Percentiles rank a stretch among this genome's conserved stretches.
Evolutionary conservation across 2,888 invertebrate genomes (phyloP).

Genomic region (Hedychridium roseum): DNA sequence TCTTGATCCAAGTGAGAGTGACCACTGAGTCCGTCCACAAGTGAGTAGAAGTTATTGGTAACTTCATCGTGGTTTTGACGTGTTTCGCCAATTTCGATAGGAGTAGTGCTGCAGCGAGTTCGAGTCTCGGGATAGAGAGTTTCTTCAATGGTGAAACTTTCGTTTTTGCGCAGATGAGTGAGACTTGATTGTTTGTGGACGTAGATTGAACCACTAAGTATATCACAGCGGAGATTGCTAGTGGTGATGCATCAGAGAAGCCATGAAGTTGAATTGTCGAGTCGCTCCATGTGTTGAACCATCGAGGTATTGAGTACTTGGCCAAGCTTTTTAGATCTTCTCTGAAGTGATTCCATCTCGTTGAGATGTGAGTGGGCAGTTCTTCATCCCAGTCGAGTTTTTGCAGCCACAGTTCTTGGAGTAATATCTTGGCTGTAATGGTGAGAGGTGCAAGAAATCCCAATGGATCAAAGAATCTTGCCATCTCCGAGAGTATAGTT

Average conservation of each 20-base stretch:
- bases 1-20: too few species aligned
- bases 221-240: conserved; percentile 21
- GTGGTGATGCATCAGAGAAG: conserved; percentile 28
- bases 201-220: conserved; percentile 12
- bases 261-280: conserved; percentile 27
- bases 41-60: too few species aligned
- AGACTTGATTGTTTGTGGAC: background rate
- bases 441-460: conserved; percentile 18
- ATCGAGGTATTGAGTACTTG: conserved; percentile 17
- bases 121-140: too few species aligned
- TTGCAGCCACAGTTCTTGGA: conserved; percentile 23
- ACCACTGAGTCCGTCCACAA: too few species aligned
- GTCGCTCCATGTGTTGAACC: conserved; percentile 15
- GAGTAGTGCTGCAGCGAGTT: too few species aligned
- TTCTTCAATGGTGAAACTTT: too few species aligned
- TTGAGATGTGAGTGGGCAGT: conserved; percentile 2
- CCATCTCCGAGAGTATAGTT: too few species aligned
- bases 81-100: too few species aligned
- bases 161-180: background rate
- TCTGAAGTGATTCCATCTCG: conserved; percentile 18
- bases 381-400: conserved; percentile 24
- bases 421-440: conserved; percentile 16
- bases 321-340: conserved; percentile 19
- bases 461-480: conserved; percentile 19
- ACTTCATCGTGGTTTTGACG: too few species aligned